Evolutionary conservation across 2,797 vertebrate genomes (phyloP), one percentile per base, ranked within the genome.

Genomic region (Danio kyathit): DNA sequence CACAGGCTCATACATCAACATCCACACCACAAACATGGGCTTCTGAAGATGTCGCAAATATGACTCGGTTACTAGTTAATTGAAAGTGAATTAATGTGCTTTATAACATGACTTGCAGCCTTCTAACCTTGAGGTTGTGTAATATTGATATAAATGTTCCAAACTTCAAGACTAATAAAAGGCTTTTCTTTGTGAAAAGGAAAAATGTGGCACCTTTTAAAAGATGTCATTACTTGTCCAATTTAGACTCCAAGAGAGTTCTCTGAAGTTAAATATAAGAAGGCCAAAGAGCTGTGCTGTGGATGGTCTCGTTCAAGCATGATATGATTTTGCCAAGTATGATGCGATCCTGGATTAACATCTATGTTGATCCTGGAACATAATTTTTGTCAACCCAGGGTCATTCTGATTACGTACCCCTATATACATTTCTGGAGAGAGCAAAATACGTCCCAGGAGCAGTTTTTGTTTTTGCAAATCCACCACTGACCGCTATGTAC

Each of bases 31-130:
- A 38, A 41, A 70, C n/a, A 72, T 7, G 12, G 4, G 0, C n/a
- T 56, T 29, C 63, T 66, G 12, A 64, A 61, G 10, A 19, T 29
- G n/a, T 46, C 63, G 38, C 51, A 77, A 51, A 65, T 43, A 48
- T 19, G 16, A 13, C 12, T 11, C 5, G 9, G 13, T 21, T 21
- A 6, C 54, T 60, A 44, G 19, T 61, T 69, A 77, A 77, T 48
- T 76, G 12, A 54, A 76, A 57, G 51, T 46, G 51, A 76, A 46
- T 44, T 6, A 0, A 1, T 56, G 17, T 54, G 9, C 67, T 67
- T 57, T 4, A 46, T 38, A 16, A 8, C 14, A 29, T 13, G 13
- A 41, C 4, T 46, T 40, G 7, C 5, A 16, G 49, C 48, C 49
- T 10, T 17, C 40, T 76, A 43, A 44, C 17, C 61, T 65, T 2